These are phyloP conservation scores for Allophyes oxyacanthae DNA, from an alignment of 2,888 invertebrate genomes.

Conservation along the genomic window DNA sequence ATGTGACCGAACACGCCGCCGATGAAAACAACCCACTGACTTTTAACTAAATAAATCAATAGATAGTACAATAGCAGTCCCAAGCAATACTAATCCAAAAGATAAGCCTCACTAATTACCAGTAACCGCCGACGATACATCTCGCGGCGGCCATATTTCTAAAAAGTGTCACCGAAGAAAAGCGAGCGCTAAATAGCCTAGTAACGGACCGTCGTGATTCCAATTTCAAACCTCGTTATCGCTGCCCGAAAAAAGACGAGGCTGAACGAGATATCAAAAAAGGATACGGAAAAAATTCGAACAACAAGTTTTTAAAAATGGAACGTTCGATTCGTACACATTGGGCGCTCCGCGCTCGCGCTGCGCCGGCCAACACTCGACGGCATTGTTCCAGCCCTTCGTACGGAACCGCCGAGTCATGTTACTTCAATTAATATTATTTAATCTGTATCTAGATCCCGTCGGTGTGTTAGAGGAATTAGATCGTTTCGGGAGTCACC, in stretches of 20 bases:
- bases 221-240: slow-evolving; percentile 86
- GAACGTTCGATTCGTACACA: slow-evolving; percentile 58
- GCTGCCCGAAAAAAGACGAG: slow-evolving; percentile 67
- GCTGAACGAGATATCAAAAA: slow-evolving; percentile 73
- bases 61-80: slow-evolving; percentile 57
- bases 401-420: slow-evolving; percentile 78
- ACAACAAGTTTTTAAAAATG: slow-evolving; percentile 69
- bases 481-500: slow-evolving; percentile 74
- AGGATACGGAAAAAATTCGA: slow-evolving; percentile 67
- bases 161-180: slow-evolving; percentile 73
- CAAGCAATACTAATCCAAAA: slow-evolving; percentile 70
- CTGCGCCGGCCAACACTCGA: slow-evolving; percentile 49
- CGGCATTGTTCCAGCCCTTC: slow-evolving; percentile 79
- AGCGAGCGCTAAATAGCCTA: slow-evolving; percentile 77
- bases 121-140: slow-evolving; percentile 72
- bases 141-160: slow-evolving; percentile 66
- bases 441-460: slow-evolving; percentile 81
- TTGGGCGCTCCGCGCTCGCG: slow-evolving; percentile 53
- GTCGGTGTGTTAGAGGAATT: slow-evolving; percentile 81
- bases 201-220: slow-evolving; percentile 79
- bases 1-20: slow-evolving; percentile 55
- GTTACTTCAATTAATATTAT: slow-evolving; percentile 84
- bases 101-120: slow-evolving; percentile 77
- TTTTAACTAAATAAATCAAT: slow-evolving; percentile 58
- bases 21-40: slow-evolving; percentile 56